These are phyloP conservation scores for Pteromalus puparum DNA, from an alignment of 1,140 invertebrate species.

Conservation along the genomic window DNA sequence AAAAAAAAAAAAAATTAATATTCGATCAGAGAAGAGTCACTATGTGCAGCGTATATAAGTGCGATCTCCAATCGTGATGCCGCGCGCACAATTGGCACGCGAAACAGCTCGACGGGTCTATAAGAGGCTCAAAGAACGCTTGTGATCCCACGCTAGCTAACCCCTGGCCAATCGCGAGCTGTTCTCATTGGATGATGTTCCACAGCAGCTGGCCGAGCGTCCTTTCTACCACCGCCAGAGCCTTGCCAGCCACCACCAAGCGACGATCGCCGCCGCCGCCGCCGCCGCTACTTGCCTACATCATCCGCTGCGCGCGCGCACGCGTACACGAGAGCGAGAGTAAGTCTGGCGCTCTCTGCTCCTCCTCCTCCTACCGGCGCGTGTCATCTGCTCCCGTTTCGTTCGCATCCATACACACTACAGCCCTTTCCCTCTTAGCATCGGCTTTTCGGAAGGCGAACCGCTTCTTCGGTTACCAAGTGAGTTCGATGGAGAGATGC, in stretches of 20 bases:
- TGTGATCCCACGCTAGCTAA: constrained; percentile 54
- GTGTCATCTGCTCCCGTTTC: constrained; percentile 8
- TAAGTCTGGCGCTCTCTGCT: not conserved
- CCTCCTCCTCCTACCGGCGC: not conserved
- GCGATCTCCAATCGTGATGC: constrained; percentile 41
- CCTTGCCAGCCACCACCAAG: constrained; percentile 1
- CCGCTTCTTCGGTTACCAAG: not conserved
- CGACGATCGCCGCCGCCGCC: constrained; percentile 4
- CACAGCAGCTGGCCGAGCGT: constrained; percentile 25
- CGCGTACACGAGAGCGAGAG: not conserved
- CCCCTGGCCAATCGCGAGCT: constrained; percentile 56
- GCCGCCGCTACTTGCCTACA: constrained; percentile 1
- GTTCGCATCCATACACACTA: not conserved
- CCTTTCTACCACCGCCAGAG: constrained; percentile 51
- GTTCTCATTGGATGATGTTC: constrained; percentile 48
- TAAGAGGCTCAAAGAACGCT: constrained; percentile 53
- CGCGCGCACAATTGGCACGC: constrained; percentile 55
- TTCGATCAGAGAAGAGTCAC: not conserved
- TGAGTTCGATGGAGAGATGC: not conserved
- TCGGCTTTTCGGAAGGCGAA: constrained; percentile 16
- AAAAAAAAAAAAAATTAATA: not conserved
- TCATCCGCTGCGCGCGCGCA: not conserved
- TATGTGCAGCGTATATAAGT: not conserved
- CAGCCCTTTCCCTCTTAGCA: not conserved
- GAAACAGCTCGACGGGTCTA: constrained; percentile 54